Evolutionary conservation across 2,888 invertebrate genomes (phyloP).

Genomic region (Brachynemurus nebulosus): DNA sequence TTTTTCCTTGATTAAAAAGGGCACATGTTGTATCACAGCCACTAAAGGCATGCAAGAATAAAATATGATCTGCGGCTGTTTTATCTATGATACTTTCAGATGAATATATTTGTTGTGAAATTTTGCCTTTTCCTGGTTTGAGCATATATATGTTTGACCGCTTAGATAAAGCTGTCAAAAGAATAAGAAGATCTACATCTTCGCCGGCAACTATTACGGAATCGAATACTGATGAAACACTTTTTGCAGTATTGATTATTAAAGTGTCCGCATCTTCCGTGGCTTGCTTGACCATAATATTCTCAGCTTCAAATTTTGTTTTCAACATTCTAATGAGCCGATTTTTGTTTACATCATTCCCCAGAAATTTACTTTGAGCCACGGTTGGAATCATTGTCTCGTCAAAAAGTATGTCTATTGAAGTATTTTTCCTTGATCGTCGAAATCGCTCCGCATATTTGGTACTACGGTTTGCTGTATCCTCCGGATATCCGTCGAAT

Average conservation of each 20-base stretch:
- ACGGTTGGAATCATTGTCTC: not conserved
- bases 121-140: slow-evolving; percentile 1
- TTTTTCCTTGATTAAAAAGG: no score
- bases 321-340: not conserved
- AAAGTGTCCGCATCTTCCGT: slow-evolving; percentile 6
- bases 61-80: slow-evolving; percentile 18
- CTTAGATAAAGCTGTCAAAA: not conserved
- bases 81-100: slow-evolving; percentile 17
- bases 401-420: slow-evolving; percentile 9
- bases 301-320: not conserved
- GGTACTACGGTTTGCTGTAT: slow-evolving; percentile 14
- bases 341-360: slow-evolving; percentile 4
- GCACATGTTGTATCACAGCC: no score
- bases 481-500: slow-evolving; percentile 20
- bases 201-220: not conserved
- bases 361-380: slow-evolving; percentile 4
- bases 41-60: slow-evolving; percentile 21
- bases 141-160: slow-evolving; percentile 4
- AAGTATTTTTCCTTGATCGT: slow-evolving; percentile 18
- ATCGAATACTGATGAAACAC: not conserved
- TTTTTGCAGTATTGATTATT: not conserved
- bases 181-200: not conserved
- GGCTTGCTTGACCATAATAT: not conserved
- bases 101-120: slow-evolving; percentile 13
- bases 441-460: slow-evolving; percentile 20